Evolutionary conservation across 2,113 vertebrate genomes (phyloP).

Genomic region (Mormyrus lacerda): DNA sequence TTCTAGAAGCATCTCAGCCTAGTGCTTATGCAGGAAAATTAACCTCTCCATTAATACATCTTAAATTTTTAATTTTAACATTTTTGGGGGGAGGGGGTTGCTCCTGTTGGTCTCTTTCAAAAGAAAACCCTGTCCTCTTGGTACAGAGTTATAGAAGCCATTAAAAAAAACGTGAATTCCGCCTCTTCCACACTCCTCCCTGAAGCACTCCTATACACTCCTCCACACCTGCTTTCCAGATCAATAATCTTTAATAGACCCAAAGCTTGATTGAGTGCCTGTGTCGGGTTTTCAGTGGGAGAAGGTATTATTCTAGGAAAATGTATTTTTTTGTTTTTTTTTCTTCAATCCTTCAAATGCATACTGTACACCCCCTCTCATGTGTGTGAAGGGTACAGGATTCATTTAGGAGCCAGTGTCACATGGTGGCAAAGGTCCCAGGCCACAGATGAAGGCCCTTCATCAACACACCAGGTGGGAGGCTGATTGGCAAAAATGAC

Average conservation of each 20-base stretch:
- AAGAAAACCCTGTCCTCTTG: background rate
- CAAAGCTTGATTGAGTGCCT: slow-evolving; percentile 31
- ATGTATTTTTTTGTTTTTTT: slow-evolving; percentile 27
- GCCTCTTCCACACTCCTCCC: background rate
- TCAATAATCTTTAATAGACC: slow-evolving; percentile 37
- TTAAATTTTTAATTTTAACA: background rate
- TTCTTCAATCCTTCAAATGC: background rate
- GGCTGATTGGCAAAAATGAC: background rate
- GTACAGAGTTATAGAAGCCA: background rate
- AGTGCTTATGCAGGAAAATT: background rate
- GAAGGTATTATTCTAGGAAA: slow-evolving; percentile 30
- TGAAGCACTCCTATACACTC: background rate
- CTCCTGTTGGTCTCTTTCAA: background rate
- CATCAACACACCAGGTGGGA: slow-evolving; percentile 13
- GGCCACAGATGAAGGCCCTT: slow-evolving; percentile 20
- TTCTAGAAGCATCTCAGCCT: background rate
- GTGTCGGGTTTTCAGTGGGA: slow-evolving; percentile 25
- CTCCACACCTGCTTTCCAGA: slow-evolving; percentile 9
- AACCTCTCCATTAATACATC: background rate
- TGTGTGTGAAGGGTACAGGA: background rate
- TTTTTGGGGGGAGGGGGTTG: background rate
- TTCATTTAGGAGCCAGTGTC: slow-evolving; percentile 27
- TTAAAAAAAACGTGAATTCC: background rate
- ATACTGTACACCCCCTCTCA: background rate
- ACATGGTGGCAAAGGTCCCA: slow-evolving; percentile 16